Conservation (phyloP, 37 sponge, comb jelly and placozoan genomes). For the Theonella swinhoei region DNA sequence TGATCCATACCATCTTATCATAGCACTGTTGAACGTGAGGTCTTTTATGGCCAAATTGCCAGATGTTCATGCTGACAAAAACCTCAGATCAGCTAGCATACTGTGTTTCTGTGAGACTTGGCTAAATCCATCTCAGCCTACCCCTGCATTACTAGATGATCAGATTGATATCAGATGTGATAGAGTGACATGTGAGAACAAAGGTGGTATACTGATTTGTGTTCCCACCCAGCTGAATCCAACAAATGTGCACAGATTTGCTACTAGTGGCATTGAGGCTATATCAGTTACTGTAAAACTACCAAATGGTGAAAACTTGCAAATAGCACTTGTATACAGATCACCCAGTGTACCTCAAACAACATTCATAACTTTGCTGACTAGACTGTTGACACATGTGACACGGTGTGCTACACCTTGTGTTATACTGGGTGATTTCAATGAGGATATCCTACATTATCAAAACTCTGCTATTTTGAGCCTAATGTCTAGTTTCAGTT, state of each 20-base stretch:
- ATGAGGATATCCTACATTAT: slow-evolving; percentile 18
- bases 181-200: slow-evolving; percentile 15
- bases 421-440: slow-evolving; percentile 18
- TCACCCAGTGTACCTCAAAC: slow-evolving; percentile 16
- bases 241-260: not conserved
- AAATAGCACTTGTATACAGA: slow-evolving; percentile 27
- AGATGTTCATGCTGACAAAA: not conserved
- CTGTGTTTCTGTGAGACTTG: slow-evolving; percentile 33
- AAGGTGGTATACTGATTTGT: slow-evolving; percentile 21
- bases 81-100: not conserved
- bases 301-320: not conserved
- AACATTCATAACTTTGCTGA: not conserved
- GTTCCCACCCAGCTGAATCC: not conserved
- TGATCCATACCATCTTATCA: not conserved
- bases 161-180: slow-evolving; percentile 26
- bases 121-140: slow-evolving; percentile 19
- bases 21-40: slow-evolving; percentile 31
- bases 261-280: slow-evolving; percentile 11
- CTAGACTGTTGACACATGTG: not conserved
- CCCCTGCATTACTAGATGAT: slow-evolving; percentile 6
- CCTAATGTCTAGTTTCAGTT: not conserved
- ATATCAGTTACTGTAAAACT: not conserved
- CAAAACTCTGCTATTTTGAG: no score
- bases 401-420: not conserved
- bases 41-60: slow-evolving; percentile 9